Evolutionary conservation across 2,797 vertebrate genomes (phyloP), one percentile per base, ranked within the genome.

Genomic region (Neoniphon sammara): DNA sequence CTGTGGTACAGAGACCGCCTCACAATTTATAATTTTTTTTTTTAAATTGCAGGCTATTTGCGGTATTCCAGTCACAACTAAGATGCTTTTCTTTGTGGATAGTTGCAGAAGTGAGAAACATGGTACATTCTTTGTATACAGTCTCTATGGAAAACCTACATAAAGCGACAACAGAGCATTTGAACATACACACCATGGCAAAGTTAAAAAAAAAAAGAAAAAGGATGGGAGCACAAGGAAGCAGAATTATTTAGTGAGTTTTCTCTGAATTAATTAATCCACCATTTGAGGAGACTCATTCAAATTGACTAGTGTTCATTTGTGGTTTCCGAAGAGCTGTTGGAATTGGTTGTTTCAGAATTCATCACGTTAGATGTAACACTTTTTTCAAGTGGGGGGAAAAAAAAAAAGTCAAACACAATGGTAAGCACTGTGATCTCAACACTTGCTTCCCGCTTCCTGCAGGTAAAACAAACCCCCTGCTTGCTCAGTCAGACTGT

Each of bases 41-140:
- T 88, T 88, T 89, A 89, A 91, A 91, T 91, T 85, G 90, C 82
- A 72, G 82, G 47, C 81, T 78, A 82, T 87, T 74, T 81, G 72
- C 84, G 81, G 80, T 56, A 82, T 75, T 75, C 42, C 30, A 53
- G 57, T 78, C 75, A 72, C 82, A 73, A 61, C 59, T 47, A 53
- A 61, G 30, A 3, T 14, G 56, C 58, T 49, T 44, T 59, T 77
- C 21, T 75, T 57, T 73, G 62, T 75, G 64, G 36, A 30, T 31
- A 73, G 69, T 62, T 30, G 75, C 57, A 56, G 42, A 63, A 63
- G 53, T 59, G 53, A 74, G 71, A 80, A 56, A 52, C 58, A 71
- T 25, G 49, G 20, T 34, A 15, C 30, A 56, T 67, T 66, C 47
- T 52, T 21, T 62, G 27, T 54, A 64, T 39, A 55, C 47, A 67